Conservation (phyloP, 2,113 vertebrate species). For the Pholis gunnellus region DNA sequence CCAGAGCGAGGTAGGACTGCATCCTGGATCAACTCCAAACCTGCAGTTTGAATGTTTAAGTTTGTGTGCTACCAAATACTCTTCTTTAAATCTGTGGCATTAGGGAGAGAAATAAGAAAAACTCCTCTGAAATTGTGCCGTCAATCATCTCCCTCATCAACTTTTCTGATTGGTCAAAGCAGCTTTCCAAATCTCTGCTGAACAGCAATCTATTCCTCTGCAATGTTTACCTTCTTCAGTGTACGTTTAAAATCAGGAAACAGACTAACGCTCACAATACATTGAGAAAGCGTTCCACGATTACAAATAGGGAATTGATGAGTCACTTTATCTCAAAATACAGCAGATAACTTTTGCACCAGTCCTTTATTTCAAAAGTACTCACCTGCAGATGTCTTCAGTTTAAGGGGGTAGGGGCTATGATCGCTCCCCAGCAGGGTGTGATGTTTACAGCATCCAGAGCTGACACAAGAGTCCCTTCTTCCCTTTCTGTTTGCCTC, state of each 20-base stretch:
- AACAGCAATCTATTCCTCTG: neutral
- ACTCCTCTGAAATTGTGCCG: slow-evolving; percentile 31
- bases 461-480: slow-evolving; percentile 41
- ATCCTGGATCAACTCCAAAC: slow-evolving; percentile 74
- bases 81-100: slow-evolving; percentile 15
- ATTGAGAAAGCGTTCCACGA: neutral
- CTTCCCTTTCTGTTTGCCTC: slow-evolving; percentile 44
- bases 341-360: neutral
- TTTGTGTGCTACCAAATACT: slow-evolving; percentile 15
- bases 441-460: slow-evolving; percentile 59
- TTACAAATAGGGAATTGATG: neutral
- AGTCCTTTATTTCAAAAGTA: neutral
- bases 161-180: slow-evolving; percentile 56
- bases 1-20: slow-evolving; percentile 68
- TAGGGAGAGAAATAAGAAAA: slow-evolving; percentile 37
- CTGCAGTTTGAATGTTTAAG: slow-evolving; percentile 30
- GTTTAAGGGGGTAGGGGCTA: neutral
- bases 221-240: neutral
- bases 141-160: slow-evolving; percentile 35
- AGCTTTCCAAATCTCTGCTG: neutral
- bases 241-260: slow-evolving; percentile 7
- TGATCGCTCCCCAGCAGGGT: slow-evolving; percentile 34
- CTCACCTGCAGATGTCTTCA: slow-evolving; percentile 64
- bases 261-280: neutral
- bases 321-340: neutral